Percentiles rank a stretch among this genome's conserved stretches.
phyloP scores from a whole-genome alignment of 2,113 vertebrate species.

The Barbus barbus region DNA sequence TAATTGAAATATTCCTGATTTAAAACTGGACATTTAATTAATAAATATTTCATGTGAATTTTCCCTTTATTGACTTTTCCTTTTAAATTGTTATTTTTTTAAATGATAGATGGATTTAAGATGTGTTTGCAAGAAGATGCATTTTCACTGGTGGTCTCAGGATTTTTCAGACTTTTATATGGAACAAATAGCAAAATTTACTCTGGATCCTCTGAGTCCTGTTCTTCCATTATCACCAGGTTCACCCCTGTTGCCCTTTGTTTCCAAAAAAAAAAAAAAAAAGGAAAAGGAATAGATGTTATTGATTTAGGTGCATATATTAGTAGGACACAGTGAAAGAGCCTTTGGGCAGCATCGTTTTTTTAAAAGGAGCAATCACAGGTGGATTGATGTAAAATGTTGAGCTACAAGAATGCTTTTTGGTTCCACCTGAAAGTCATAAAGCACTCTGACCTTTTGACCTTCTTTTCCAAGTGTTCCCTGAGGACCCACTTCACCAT shows the following conservation, averaged over 20 bases:
- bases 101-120: background rate
- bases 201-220: slow-evolving; percentile 73
- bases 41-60: background rate
- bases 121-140: background rate
- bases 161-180: background rate
- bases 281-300: background rate
- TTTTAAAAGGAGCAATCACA: background rate
- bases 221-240: slow-evolving; percentile 67
- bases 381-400: background rate
- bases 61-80: background rate
- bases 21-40: background rate
- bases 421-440: slow-evolving; percentile 40
- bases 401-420: slow-evolving; percentile 36
- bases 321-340: background rate
- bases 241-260: slow-evolving; percentile 74
- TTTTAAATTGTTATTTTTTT: background rate
- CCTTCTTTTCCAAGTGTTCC: slow-evolving; percentile 76
- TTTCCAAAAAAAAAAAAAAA: slow-evolving; percentile 12
- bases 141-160: background rate
- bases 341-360: background rate
- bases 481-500: slow-evolving; percentile 73
- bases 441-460: slow-evolving; percentile 73
- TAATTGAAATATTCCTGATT: no score
- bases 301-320: background rate
- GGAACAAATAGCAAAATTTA: slow-evolving; percentile 55